Evolutionary conservation across 2,113 vertebrate species (phyloP).

Genomic region (Calyptommatus sinebrachiatus): DNA sequence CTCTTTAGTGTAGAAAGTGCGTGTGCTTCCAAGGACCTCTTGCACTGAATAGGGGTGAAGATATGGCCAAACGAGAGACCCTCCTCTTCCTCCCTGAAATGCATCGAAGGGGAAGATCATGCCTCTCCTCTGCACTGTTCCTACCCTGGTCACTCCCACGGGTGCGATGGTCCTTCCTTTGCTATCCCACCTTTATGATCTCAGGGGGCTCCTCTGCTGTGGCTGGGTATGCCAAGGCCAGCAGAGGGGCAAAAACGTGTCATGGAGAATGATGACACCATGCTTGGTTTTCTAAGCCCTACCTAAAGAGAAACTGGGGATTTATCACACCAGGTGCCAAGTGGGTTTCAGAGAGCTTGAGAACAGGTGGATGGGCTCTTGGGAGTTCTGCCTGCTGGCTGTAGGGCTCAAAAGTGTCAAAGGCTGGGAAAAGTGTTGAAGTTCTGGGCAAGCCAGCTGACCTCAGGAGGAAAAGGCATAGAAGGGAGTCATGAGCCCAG

Average conservation of each 20-base stretch:
- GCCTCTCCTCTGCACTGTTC: conserved; percentile 17
- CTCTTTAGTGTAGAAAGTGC: conserved; percentile 82
- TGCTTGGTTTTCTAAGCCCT: conserved; percentile 38
- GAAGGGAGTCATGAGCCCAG: not conserved
- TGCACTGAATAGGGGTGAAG: not conserved
- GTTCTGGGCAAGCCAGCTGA: rapidly evolving
- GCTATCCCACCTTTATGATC: conserved; percentile 3
- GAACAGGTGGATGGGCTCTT: not conserved
- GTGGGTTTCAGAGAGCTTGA: rapidly evolving
- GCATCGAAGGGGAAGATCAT: not conserved
- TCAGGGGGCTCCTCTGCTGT: conserved; percentile 34
- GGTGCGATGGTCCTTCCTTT: conserved; percentile 17
- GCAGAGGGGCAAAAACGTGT: conserved; percentile 10
- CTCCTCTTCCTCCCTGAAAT: conserved; percentile 43
- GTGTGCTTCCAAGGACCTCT: not conserved
- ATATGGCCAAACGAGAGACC: conserved; percentile 42
- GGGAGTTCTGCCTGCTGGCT: rapidly evolving
- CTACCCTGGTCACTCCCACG: not conserved
- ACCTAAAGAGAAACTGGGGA: conserved; percentile 46
- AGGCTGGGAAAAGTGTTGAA: rapidly evolving
- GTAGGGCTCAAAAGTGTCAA: rapidly evolving
- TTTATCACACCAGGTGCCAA: conserved; percentile 24
- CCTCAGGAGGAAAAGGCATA: not conserved
- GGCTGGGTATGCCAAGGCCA: conserved; percentile 65
- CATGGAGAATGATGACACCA: not conserved